These are phyloP conservation scores for Hemaris fuciformis DNA, from an alignment of 2,888 invertebrate genomes.

Conservation along the genomic window DNA sequence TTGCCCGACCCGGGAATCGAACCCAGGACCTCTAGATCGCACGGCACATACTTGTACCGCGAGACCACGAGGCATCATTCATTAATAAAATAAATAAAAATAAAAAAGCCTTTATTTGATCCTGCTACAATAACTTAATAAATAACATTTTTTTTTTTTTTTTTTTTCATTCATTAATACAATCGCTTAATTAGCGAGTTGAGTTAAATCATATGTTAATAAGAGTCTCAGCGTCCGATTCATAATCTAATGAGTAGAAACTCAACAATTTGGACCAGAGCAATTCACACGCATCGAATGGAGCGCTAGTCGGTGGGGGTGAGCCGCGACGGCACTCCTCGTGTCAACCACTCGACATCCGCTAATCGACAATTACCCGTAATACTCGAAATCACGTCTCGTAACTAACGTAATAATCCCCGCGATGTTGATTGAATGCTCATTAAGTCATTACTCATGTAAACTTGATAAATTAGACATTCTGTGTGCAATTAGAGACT, in stretches of 20 bases:
- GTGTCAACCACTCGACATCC: background rate
- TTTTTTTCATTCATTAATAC: too few species aligned
- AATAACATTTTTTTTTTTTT: too few species aligned
- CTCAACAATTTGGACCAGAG: background rate
- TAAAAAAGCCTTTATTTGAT: too few species aligned
- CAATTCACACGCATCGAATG: background rate
- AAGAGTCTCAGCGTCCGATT: background rate
- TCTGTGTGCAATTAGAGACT: constrained; percentile 11
- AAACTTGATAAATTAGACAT: background rate
- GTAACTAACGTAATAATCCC: constrained; percentile 1
- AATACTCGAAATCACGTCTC: background rate
- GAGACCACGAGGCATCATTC: too few species aligned
- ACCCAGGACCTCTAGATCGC: too few species aligned
- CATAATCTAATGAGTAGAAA: too few species aligned
- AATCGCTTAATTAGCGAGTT: too few species aligned
- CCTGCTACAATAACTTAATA: too few species aligned
- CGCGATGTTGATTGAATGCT: background rate
- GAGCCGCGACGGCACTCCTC: background rate
- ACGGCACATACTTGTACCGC: too few species aligned
- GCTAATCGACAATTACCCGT: background rate
- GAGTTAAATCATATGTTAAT: too few species aligned
- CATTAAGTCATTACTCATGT: background rate
- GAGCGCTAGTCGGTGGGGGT: background rate
- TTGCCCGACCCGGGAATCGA: too few species aligned
- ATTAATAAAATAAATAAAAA: too few species aligned